Conservation (phyloP, 1,140 invertebrate genomes). For the Colletes latitarsis region DNA sequence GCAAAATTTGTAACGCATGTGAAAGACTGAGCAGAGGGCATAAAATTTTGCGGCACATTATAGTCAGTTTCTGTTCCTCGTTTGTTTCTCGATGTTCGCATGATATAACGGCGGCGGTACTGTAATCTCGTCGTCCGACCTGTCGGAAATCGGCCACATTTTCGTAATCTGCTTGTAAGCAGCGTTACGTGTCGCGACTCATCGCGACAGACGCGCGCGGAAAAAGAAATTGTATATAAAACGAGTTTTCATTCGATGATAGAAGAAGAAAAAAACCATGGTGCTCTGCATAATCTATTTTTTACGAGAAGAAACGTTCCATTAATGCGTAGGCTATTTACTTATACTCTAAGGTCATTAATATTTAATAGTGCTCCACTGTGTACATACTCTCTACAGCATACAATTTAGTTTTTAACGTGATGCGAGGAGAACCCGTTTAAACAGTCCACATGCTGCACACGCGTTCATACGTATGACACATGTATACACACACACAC, state of each 20-base stretch:
- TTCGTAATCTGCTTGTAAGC: constrained; percentile 47
- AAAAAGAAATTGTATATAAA: constrained; percentile 66
- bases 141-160: constrained; percentile 28
- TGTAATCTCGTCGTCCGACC: constrained; percentile 52
- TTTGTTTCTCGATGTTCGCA: constrained; percentile 75
- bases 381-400: constrained; percentile 64
- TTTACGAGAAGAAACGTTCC: constrained; percentile 71
- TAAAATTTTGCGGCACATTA: constrained; percentile 77
- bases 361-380: constrained; percentile 65
- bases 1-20: constrained; percentile 27
- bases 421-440: constrained; percentile 52
- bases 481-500: constrained; percentile 6
- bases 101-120: constrained; percentile 60
- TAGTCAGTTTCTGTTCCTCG: constrained; percentile 81
- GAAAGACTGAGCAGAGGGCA: constrained; percentile 76
- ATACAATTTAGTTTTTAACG: constrained; percentile 57
- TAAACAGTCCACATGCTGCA: constrained; percentile 19
- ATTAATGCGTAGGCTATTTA: constrained; percentile 67
- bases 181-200: constrained; percentile 37
- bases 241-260: constrained; percentile 38
- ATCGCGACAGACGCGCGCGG: constrained; percentile 17
- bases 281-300: constrained; percentile 72
- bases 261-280: constrained; percentile 56
- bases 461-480: constrained; percentile 24
- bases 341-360: constrained; percentile 57